phyloP scores from a whole-genome alignment of 2,888 invertebrate genomes.

The Orthosia incerta region DNA sequence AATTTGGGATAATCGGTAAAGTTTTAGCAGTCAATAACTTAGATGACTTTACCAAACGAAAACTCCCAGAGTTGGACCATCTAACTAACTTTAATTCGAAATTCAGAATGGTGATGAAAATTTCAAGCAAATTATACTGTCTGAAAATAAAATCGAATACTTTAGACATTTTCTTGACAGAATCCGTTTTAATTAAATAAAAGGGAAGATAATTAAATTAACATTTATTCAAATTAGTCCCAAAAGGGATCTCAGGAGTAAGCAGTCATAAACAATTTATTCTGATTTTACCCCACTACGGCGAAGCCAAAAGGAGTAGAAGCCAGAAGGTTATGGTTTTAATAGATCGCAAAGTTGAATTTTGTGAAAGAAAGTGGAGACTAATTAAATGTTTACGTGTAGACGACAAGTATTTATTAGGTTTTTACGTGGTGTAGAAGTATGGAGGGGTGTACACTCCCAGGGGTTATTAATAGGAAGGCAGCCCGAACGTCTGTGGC shows the following conservation, averaged over 20 bases:
- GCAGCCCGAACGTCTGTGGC: background rate
- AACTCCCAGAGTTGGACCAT: slow-evolving; percentile 3
- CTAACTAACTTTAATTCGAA: slow-evolving; percentile 25
- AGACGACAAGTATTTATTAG: slow-evolving; percentile 69
- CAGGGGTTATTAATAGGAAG: slow-evolving; percentile 43
- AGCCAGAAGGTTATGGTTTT: slow-evolving; percentile 11
- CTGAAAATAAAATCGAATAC: slow-evolving; percentile 15
- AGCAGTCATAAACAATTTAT: slow-evolving; percentile 18
- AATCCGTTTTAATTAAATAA: slow-evolving; percentile 8
- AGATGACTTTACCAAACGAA: slow-evolving; percentile 23
- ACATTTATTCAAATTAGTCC: slow-evolving; percentile 36
- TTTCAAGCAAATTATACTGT: slow-evolving; percentile 19
- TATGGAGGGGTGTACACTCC: slow-evolving; percentile 44
- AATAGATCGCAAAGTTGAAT: slow-evolving; percentile 5
- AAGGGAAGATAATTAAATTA: slow-evolving; percentile 20
- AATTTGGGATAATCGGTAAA: slow-evolving; percentile 37
- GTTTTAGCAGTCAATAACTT: slow-evolving; percentile 37
- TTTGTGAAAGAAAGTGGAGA: slow-evolving; percentile 8
- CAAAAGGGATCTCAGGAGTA: slow-evolving; percentile 8
- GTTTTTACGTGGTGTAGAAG: slow-evolving; percentile 64
- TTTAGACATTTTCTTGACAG: slow-evolving; percentile 9
- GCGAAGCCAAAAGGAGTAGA: too few relatives aligned
- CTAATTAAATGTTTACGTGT: slow-evolving; percentile 71
- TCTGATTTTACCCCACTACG: background rate
- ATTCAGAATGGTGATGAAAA: slow-evolving; percentile 19